A percentile compares a stretch with the other conserved stretches of the same genome.
These are phyloP conservation scores for Sebastes dallii DNA, from an alignment of 2,797 vertebrate species.

Conservation along the genomic window DNA sequence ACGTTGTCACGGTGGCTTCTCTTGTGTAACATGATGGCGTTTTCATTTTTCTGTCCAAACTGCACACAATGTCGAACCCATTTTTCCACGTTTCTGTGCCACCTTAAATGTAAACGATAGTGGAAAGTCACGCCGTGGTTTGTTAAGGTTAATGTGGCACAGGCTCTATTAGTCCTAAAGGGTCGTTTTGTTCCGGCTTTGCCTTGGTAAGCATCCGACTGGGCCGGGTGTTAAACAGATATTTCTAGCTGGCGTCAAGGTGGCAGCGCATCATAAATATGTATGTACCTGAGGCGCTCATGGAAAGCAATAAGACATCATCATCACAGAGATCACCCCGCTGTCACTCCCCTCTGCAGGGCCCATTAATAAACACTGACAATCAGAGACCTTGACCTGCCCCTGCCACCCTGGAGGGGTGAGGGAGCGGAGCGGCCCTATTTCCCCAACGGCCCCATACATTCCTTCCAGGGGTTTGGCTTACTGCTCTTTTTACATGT, in stretches of 20 bases:
- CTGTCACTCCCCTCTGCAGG: slow-evolving; percentile 74
- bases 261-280: slow-evolving; percentile 81
- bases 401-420: slow-evolving; percentile 62
- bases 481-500: slow-evolving; percentile 33
- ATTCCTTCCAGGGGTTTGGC: slow-evolving; percentile 6
- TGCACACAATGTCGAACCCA: neutral
- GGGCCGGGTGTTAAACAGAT: slow-evolving; percentile 71
- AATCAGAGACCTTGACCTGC: slow-evolving; percentile 79
- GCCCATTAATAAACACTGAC: slow-evolving; percentile 82
- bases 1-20: slow-evolving; percentile 21
- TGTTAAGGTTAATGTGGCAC: slow-evolving; percentile 29
- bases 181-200: slow-evolving; percentile 36
- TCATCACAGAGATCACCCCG: slow-evolving; percentile 79
- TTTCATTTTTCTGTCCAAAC: slow-evolving; percentile 11
- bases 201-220: slow-evolving; percentile 55
- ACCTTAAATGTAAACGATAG: slow-evolving; percentile 20
- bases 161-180: slow-evolving; percentile 17
- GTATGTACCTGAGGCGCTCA: slow-evolving; percentile 74
- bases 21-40: neutral
- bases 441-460: slow-evolving; percentile 7
- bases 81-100: slow-evolving; percentile 13
- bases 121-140: slow-evolving; percentile 29
- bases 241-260: slow-evolving; percentile 70
- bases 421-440: slow-evolving; percentile 18
- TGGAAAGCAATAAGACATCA: slow-evolving; percentile 82